A percentile compares a stretch with the other conserved stretches of the same genome.
Evolutionary conservation across 2,797 vertebrate genomes (phyloP).

Genomic region (Gymnoscopelus braueri): DNA sequence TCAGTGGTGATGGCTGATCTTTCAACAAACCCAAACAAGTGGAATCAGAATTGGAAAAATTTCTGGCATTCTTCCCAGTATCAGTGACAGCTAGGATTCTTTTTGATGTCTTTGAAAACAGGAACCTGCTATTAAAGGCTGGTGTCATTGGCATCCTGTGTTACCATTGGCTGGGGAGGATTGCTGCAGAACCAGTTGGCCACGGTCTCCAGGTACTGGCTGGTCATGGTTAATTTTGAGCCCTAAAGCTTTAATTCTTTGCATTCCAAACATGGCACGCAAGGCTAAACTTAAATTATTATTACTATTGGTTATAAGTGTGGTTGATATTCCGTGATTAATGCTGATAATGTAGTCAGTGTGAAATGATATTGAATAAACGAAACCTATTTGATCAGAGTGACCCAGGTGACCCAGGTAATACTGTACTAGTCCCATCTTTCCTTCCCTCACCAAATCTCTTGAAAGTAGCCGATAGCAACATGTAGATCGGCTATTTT

Average conservation of each 20-base stretch:
- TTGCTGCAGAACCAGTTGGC: constrained; percentile 31
- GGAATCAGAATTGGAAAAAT: background rate
- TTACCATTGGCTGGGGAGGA: constrained; percentile 83
- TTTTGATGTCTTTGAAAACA: constrained; percentile 49
- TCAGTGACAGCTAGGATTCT: background rate
- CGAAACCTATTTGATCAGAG: background rate
- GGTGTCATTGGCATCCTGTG: constrained; percentile 81
- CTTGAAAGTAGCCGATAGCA: too few species aligned
- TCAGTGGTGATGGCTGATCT: too few species aligned
- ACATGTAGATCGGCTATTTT: too few species aligned
- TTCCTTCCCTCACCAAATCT: too few species aligned
- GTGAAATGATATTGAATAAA: background rate
- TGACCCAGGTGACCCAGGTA: too few species aligned
- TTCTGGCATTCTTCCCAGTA: too few species aligned
- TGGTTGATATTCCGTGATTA: background rate
- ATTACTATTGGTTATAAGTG: background rate
- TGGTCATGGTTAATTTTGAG: background rate
- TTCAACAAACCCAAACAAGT: too few species aligned
- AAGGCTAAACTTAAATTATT: background rate
- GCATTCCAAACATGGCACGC: background rate
- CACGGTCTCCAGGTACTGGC: constrained; percentile 36
- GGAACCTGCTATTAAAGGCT: constrained; percentile 88
- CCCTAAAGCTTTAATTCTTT: background rate
- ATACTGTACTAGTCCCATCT: too few species aligned
- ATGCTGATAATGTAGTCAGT: background rate